A percentile compares a stretch with the other conserved stretches of the same genome.
These are phyloP conservation scores for Choreutis nemorana DNA, from an alignment of 2,888 invertebrate genomes.

Conservation along the genomic window DNA sequence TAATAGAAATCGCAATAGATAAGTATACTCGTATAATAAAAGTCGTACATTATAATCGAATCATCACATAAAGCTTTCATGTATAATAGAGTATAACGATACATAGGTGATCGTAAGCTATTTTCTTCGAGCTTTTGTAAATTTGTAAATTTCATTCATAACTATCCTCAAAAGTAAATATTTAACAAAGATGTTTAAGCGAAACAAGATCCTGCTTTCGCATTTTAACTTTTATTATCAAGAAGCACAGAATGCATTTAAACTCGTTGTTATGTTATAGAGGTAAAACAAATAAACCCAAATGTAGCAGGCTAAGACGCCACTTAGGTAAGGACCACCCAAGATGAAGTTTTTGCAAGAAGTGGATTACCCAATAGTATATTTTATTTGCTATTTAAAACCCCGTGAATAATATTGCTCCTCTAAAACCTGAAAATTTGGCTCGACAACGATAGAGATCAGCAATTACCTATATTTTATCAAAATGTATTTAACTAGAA, in stretches of 20 bases:
- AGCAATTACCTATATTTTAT: too few relatives aligned
- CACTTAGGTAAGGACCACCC: conserved; percentile 61
- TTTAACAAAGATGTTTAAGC: conserved; percentile 34
- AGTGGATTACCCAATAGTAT: conserved; percentile 35
- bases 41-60: too few relatives aligned
- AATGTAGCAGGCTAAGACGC: conserved; percentile 50
- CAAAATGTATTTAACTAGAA: too few relatives aligned
- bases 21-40: too few relatives aligned
- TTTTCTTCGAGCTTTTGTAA: conserved; percentile 23
- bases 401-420: too few relatives aligned
- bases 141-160: conserved; percentile 57
- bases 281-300: conserved; percentile 35
- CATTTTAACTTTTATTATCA: conserved; percentile 1
- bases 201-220: too few relatives aligned
- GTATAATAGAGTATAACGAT: too few relatives aligned
- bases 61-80: too few relatives aligned
- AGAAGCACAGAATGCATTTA: conserved; percentile 8
- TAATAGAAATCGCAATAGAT: too few relatives aligned
- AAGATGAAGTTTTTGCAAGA: conserved; percentile 44
- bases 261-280: conserved; percentile 13
- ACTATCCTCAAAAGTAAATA: conserved; percentile 47
- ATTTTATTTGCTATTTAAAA: conserved; percentile 12
- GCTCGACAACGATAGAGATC: too few relatives aligned
- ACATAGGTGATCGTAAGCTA: too few relatives aligned
- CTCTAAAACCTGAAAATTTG: too few relatives aligned